These are phyloP conservation scores for Parnassius glacialis DNA, from an alignment of 2,888 invertebrate species.

Conservation along the genomic window DNA sequence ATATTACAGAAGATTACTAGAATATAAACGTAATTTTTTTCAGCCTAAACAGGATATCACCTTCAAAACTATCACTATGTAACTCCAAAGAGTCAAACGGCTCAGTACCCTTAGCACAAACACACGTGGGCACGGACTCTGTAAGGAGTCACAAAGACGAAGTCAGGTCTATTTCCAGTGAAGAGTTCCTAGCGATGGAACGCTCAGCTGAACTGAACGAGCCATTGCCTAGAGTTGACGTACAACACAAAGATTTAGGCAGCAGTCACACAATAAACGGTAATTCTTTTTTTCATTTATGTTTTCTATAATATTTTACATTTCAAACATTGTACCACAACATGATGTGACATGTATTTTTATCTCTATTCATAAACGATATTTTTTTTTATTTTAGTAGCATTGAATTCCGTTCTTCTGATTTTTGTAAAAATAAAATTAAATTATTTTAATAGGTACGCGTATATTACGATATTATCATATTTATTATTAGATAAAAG, in stretches of 20 bases:
- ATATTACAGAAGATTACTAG: background rate
- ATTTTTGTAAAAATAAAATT: too few species aligned
- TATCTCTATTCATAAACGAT: too few species aligned
- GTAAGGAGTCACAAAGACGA: constrained; percentile 65
- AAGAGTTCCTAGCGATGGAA: constrained; percentile 75
- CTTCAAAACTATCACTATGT: constrained; percentile 70
- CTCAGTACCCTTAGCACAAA: constrained; percentile 51
- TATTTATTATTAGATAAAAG: too few species aligned
- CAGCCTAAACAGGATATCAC: constrained; percentile 73
- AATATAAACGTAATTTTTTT: constrained; percentile 25
- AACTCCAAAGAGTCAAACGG: constrained; percentile 63
- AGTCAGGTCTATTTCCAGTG: constrained; percentile 64
- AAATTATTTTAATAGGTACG: too few species aligned
- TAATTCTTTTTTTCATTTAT: background rate
- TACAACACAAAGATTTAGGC: constrained; percentile 51
- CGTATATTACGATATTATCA: too few species aligned
- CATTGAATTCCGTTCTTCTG: too few species aligned
- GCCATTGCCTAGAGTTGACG: constrained; percentile 47
- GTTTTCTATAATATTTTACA: too few species aligned
- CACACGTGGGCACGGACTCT: constrained; percentile 62
- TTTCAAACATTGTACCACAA: too few species aligned
- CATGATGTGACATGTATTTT: too few species aligned
- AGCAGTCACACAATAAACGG: constrained; percentile 32
- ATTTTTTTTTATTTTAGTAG: too few species aligned
- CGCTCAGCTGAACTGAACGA: constrained; percentile 65